Evolutionary conservation across 2,888 invertebrate genomes (phyloP).

Genomic region (Drosophila villosipedis): DNA sequence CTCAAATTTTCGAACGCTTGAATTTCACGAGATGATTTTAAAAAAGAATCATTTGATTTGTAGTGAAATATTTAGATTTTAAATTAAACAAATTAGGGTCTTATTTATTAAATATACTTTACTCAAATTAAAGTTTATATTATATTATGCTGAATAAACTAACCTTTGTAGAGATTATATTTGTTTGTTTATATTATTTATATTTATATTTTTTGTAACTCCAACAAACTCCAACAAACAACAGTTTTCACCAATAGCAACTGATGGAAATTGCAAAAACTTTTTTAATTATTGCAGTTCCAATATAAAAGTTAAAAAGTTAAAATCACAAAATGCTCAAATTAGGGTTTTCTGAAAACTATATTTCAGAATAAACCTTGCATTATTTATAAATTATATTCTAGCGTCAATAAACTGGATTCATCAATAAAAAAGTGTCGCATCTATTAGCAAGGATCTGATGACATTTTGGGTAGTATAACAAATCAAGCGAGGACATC

Average conservation of each 20-base stretch:
- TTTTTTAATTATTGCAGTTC: not conserved
- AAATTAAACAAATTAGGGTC: not conserved
- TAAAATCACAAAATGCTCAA: not conserved
- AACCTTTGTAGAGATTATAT: not conserved
- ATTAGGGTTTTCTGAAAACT: not conserved
- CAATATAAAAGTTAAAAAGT: not conserved
- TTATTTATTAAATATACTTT: not conserved
- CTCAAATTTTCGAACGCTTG: accelerated
- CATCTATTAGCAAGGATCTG: not conserved
- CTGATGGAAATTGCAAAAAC: not conserved
- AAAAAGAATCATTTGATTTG: not conserved
- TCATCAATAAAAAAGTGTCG: not conserved
- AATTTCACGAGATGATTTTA: not conserved
- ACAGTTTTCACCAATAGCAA: not conserved
- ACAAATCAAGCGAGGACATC: not conserved
- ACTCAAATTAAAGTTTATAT: not conserved
- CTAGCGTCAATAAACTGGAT: not conserved
- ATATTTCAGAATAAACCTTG: not conserved
- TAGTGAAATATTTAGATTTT: not conserved
- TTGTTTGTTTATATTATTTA: not conserved
- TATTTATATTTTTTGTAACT: not conserved
- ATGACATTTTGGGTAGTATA: not conserved
- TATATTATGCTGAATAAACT: not conserved
- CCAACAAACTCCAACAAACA: not conserved
- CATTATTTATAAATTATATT: not conserved